Conservation (phyloP, 1,140 invertebrate species). For the Sinella curviseta region DNA sequence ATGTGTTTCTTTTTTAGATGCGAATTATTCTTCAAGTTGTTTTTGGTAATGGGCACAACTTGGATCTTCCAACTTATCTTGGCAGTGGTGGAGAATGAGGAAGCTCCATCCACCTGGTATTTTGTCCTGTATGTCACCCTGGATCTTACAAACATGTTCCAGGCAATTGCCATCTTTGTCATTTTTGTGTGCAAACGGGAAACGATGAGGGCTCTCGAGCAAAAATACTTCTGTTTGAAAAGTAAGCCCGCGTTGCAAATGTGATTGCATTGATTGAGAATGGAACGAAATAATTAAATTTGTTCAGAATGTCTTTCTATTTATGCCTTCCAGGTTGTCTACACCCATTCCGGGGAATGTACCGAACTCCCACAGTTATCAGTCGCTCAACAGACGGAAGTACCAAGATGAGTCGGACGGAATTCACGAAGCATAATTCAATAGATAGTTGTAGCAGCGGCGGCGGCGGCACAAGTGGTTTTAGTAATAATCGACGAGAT, state of each 20-base stretch:
- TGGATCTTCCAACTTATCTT: slow-evolving; percentile 72
- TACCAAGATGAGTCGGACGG: slow-evolving; percentile 33
- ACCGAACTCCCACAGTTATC: slow-evolving; percentile 20
- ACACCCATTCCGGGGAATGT: slow-evolving; percentile 12
- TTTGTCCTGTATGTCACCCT: slow-evolving; percentile 39
- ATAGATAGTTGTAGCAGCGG: slow-evolving; percentile 20
- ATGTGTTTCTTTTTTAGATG: slow-evolving; percentile 56
- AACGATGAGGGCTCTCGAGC: slow-evolving; percentile 29
- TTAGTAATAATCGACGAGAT: neutral
- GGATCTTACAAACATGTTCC: slow-evolving; percentile 73
- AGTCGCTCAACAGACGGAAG: slow-evolving; percentile 30
- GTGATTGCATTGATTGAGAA: too few species aligned
- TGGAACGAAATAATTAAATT: too few species aligned
- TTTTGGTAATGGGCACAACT: slow-evolving; percentile 70
- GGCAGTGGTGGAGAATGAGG: slow-evolving; percentile 54
- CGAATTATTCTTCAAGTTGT: slow-evolving; percentile 67
- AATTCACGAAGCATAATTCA: neutral
- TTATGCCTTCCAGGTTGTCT: neutral
- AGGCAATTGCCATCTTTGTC: slow-evolving; percentile 83
- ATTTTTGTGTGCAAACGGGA: slow-evolving; percentile 78
- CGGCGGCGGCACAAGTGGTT: neutral
- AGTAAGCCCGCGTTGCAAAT: neutral
- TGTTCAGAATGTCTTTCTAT: too few species aligned
- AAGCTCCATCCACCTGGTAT: slow-evolving; percentile 52
- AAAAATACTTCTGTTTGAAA: slow-evolving; percentile 32